Conservation (phyloP, 2,113 vertebrate genomes). For the human (Homo sapiens) region DNA sequence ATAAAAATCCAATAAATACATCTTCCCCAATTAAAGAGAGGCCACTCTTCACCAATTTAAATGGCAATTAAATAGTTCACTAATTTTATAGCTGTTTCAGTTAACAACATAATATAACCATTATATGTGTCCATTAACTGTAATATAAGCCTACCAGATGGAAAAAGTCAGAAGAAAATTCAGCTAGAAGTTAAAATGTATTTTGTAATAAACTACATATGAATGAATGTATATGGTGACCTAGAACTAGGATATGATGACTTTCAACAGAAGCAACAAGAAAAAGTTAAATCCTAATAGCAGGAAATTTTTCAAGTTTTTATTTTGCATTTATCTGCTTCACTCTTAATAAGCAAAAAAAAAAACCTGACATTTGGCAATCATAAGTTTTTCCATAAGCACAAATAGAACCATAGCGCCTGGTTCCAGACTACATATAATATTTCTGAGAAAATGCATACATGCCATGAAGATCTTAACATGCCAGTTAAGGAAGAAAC, state of each 20-base stretch:
- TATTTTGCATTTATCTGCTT: not conserved
- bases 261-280: not conserved
- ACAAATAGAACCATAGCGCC: not conserved
- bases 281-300: not conserved
- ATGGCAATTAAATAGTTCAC: slow-evolving; percentile 41
- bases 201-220: not conserved
- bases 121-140: not conserved
- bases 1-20: slow-evolving; percentile 14
- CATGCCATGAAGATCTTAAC: not conserved
- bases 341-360: not conserved
- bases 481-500: too few relatives aligned
- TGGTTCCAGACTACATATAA: not conserved
- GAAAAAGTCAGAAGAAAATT: slow-evolving; percentile 40
- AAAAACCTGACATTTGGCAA: not conserved
- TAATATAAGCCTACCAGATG: slow-evolving; percentile 10
- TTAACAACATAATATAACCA: slow-evolving; percentile 25
- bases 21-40: not conserved
- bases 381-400: not conserved
- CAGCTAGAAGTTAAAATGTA: not conserved
- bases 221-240: not conserved
- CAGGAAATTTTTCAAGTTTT: not conserved
- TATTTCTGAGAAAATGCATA: not conserved
- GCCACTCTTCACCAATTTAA: not conserved
- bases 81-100: slow-evolving; percentile 47
- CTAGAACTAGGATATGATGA: not conserved